A percentile compares a stretch with the other conserved stretches of the same genome.
Evolutionary conservation across 2,113 vertebrate genomes (phyloP).

Genomic region (Delphinus delphis): DNA sequence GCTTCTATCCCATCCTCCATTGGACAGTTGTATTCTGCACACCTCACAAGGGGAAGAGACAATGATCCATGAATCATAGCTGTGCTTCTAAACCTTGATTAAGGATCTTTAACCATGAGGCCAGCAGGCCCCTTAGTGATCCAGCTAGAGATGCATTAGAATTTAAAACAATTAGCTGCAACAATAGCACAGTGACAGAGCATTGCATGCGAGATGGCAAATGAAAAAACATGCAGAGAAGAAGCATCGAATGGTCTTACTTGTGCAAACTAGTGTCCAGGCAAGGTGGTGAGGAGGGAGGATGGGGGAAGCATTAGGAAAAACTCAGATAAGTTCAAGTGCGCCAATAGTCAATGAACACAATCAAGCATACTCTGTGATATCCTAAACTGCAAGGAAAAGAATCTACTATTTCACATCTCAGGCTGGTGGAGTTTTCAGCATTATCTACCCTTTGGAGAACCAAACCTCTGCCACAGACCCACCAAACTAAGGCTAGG

Average conservation of each 20-base stretch:
- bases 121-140: not conserved
- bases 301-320: conserved; percentile 85
- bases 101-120: conserved; percentile 54
- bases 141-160: not conserved
- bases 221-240: conserved; percentile 80
- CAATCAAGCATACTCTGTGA: conserved; percentile 73
- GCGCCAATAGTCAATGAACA: conserved; percentile 79
- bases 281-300: conserved; percentile 87
- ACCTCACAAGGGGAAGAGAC: conserved; percentile 44
- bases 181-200: conserved; percentile 59
- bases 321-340: conserved; percentile 86
- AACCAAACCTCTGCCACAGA: not conserved
- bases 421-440: not conserved
- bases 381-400: conserved; percentile 41
- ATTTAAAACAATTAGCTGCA: conserved; percentile 61
- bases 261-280: conserved; percentile 94
- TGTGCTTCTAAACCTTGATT: conserved; percentile 57
- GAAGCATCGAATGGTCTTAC: conserved; percentile 88
- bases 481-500: not conserved
- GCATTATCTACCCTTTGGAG: not conserved
- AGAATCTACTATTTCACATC: not conserved
- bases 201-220: conserved; percentile 76
- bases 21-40: conserved; percentile 70
- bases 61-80: conserved; percentile 35
- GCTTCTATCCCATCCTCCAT: conserved; percentile 33